Evolutionary conservation across 2,797 vertebrate species (phyloP).

Genomic region (Morelia viridis): DNA sequence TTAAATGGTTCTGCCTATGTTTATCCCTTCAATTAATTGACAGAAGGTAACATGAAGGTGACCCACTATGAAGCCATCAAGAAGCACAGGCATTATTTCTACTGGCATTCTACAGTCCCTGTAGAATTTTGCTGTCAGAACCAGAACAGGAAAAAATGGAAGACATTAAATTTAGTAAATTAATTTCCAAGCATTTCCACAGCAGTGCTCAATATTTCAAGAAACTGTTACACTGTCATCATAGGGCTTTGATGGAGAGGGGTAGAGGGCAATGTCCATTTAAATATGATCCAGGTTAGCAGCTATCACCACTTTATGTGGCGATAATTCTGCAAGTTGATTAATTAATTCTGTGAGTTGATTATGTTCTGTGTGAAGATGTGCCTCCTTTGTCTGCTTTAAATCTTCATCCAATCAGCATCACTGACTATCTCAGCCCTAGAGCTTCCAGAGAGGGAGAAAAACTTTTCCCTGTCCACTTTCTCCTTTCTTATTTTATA

Average conservation of each 20-base stretch:
- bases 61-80: not conserved
- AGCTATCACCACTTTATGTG: not conserved
- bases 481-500: not conserved
- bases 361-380: not conserved
- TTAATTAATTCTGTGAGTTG: not conserved
- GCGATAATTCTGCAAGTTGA: not conserved
- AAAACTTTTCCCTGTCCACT: not conserved
- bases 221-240: not conserved
- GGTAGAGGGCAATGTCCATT: not conserved
- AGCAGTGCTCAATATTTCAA: not conserved
- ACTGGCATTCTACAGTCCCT: not conserved
- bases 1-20: not conserved
- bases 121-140: not conserved
- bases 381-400: not conserved
- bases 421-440: not conserved
- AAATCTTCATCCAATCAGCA: not conserved
- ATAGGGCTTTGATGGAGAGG: not conserved
- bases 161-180: not conserved
- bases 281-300: not conserved
- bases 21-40: not conserved
- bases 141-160: not conserved
- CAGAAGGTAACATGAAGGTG: not conserved
- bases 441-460: not conserved
- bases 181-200: not conserved
- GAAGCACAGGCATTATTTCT: not conserved